Base-by-base conservation (phyloP, 2,888 invertebrate species). In the Listrodromus nycthemerus region DNA sequence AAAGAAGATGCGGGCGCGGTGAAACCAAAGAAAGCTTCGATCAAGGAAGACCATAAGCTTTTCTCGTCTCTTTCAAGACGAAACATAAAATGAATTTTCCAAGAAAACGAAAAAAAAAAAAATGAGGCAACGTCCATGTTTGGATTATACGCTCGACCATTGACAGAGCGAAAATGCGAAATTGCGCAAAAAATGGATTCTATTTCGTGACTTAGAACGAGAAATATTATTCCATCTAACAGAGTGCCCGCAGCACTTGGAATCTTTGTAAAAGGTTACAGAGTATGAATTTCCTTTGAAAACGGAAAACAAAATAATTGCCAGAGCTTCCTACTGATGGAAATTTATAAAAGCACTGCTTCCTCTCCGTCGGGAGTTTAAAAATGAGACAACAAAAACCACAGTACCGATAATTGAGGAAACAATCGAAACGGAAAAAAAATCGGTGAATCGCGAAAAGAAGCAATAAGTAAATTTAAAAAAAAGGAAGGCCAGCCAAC, bases 401-500 rank as follows among this genome's bases (percentile, higher is more conserved):
- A 2, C 21, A 52, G 45, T 48, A 41, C 33, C 66, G 48, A 65
- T 66, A 71, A 50, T 77, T 16, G 66, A 73, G 24, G 70, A 10
- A 71, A 50, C 61, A 63, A 81, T 70, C 10, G 70, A 2, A 30
- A 70, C n/a, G 41, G 61, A 61, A 63, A 73, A 66, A 66, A 37
- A 71, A 78, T 74, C 52, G 52, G 48, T 41, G 61, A 52, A 48
- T 67, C 27, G 45, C 30, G 52, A 27, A 58, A 69, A 30, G 45
- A 65, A 75, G 65, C 52, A 66, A 76, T 58, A 33, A 81, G 74
- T 65, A 55, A 55, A 48, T 48, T 3, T n/a, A n/a, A 61, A 61
- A 33, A 37, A 52, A 66, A 0, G 37, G 19, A 63, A 50, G 27
- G n/a, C 30, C 10, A 52, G 27, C 55, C 21, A 71, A 63, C 67